Conservation (phyloP, 1,140 invertebrate genomes). For the Helicoverpa zea region DNA sequence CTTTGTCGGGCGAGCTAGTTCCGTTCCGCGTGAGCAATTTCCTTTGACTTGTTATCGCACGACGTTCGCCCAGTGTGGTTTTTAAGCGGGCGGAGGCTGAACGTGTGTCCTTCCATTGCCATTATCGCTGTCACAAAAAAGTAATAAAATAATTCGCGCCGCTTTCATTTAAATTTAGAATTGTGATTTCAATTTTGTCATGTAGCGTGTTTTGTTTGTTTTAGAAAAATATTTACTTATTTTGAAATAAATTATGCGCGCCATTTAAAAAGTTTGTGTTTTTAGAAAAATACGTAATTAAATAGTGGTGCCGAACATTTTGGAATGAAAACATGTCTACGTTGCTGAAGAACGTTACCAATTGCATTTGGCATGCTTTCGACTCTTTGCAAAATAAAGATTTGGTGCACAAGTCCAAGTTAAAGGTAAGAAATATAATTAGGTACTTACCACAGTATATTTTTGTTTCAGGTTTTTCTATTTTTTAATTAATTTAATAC, state of each 20-base stretch:
- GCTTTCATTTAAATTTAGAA: constrained; percentile 25
- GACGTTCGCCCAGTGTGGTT: constrained; percentile 64
- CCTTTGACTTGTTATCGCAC: constrained; percentile 65
- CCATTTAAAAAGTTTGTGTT: constrained; percentile 26
- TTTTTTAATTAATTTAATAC: too few species aligned
- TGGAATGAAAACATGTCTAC: constrained; percentile 87
- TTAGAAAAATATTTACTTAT: not conserved
- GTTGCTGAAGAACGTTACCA: constrained; percentile 90
- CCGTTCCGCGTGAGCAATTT: constrained; percentile 63
- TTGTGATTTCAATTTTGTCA: not conserved
- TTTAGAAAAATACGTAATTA: not conserved
- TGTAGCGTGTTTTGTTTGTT: not conserved
- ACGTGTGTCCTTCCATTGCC: constrained; percentile 55
- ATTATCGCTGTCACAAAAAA: constrained; percentile 28
- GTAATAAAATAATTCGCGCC: constrained; percentile 22
- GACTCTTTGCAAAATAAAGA: constrained; percentile 89
- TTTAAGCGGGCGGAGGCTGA: constrained; percentile 64
- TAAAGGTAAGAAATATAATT: constrained; percentile 88
- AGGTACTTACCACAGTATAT: not conserved
- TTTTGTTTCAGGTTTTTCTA: too few species aligned
- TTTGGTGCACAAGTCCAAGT: constrained; percentile 91
- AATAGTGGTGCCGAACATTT: constrained; percentile 44
- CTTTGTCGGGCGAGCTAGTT: constrained; percentile 42
- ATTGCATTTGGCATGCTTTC: constrained; percentile 93
- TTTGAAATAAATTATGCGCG: not conserved